Evolutionary conservation across 2,888 invertebrate species (phyloP).

Genomic region (Lithophane ornitopus): DNA sequence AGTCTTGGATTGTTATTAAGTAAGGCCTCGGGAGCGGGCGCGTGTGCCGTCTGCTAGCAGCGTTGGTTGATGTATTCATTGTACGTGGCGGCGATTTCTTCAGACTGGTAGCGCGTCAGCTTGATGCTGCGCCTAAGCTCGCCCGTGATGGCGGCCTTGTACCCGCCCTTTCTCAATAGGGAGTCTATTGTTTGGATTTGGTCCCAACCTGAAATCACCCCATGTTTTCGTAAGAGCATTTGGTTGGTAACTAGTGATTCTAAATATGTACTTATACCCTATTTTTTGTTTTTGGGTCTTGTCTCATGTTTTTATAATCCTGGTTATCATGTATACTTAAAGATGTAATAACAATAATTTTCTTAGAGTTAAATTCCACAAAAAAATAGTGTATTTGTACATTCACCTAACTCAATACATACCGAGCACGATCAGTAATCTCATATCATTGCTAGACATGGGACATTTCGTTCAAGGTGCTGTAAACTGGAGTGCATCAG

Average conservation of each 20-base stretch:
- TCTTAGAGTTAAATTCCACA: not conserved
- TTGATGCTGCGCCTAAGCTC: constrained; percentile 97
- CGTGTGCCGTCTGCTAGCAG: constrained; percentile 93
- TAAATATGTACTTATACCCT: constrained; percentile 43
- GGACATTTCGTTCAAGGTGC: constrained; percentile 28
- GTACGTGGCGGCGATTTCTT: constrained; percentile 97
- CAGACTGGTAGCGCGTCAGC: constrained; percentile 98
- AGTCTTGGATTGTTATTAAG: constrained; percentile 61
- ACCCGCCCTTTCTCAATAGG: constrained; percentile 98
- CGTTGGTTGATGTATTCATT: constrained; percentile 94
- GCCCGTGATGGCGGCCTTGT: constrained; percentile 96
- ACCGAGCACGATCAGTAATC: constrained; percentile 34
- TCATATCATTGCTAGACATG: constrained; percentile 30
- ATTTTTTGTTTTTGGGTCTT: constrained; percentile 17
- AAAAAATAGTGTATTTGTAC: constrained; percentile 52
- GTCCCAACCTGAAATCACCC: constrained; percentile 96
- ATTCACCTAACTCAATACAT: constrained; percentile 45
- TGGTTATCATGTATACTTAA: not conserved
- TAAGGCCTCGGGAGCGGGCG: constrained; percentile 64
- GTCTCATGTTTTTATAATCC: not conserved
- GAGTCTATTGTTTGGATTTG: constrained; percentile 99
- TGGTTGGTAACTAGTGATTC: not conserved
- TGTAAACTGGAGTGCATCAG: constrained; percentile 41
- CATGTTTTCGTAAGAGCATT: constrained; percentile 15
- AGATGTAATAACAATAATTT: not conserved